Percentiles rank a stretch among this genome's conserved stretches.
These are phyloP conservation scores for Cheilinus undulatus DNA, from an alignment of 2,113 vertebrate genomes.

Conservation along the genomic window DNA sequence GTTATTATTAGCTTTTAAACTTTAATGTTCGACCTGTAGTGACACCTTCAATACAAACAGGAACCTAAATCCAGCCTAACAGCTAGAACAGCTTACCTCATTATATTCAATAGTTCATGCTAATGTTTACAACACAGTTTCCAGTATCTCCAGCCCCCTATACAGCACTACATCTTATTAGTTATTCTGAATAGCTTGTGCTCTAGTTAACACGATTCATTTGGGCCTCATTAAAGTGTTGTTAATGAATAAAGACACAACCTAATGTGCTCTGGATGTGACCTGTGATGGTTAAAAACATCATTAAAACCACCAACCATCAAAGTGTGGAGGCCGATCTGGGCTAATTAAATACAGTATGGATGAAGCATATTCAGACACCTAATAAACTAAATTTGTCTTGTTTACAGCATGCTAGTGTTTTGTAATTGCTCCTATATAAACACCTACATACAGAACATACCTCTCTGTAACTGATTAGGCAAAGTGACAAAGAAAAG, in stretches of 20 bases:
- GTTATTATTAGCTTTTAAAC: conserved; percentile 26
- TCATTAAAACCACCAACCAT: conserved; percentile 71
- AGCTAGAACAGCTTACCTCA: conserved; percentile 21
- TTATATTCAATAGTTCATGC: conserved; percentile 19
- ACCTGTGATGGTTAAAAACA: conserved; percentile 69
- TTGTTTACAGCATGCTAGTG: conserved; percentile 47
- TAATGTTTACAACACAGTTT: conserved; percentile 43
- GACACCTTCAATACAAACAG: conserved; percentile 8
- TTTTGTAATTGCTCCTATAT: conserved; percentile 18
- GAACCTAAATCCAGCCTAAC: background rate
- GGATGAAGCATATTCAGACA: conserved; percentile 48
- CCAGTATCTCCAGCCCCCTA: conserved; percentile 30
- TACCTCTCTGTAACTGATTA: conserved; percentile 2
- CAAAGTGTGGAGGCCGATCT: conserved; percentile 64
- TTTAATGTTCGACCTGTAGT: conserved; percentile 15
- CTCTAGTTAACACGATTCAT: conserved; percentile 71
- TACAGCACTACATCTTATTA: conserved; percentile 43
- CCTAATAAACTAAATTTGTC: conserved; percentile 26
- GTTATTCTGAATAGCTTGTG: conserved; percentile 57
- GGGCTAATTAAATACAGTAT: conserved; percentile 37
- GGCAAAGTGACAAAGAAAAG: background rate
- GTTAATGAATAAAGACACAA: conserved; percentile 68
- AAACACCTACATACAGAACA: background rate
- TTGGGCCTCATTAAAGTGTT: conserved; percentile 73
- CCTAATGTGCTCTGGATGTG: conserved; percentile 62